Conservation (phyloP, 2,888 invertebrate genomes). For the Gastracanthus pulcherrimus region DNA sequence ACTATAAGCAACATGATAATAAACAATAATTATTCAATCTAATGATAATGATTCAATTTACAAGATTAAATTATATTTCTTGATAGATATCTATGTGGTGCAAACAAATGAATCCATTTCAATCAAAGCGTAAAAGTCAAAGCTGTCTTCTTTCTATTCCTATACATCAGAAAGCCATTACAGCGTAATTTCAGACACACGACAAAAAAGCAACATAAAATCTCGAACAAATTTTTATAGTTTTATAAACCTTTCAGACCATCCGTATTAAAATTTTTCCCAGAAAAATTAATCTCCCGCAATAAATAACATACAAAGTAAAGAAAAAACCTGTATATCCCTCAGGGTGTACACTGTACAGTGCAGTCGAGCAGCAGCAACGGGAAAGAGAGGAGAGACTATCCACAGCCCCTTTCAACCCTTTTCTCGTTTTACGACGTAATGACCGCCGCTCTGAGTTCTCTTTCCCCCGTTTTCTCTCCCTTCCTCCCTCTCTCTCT, state of each 20-base stretch:
- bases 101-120: background rate
- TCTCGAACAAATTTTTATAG: conserved; percentile 22
- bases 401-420: conserved; percentile 50
- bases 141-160: background rate
- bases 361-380: too few relatives aligned
- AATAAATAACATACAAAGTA: conserved; percentile 35
- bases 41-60: too few relatives aligned
- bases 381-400: too few relatives aligned
- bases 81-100: background rate
- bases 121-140: background rate
- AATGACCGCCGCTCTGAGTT: conserved; percentile 41
- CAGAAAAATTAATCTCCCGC: conserved; percentile 49
- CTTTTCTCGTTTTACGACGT: conserved; percentile 55
- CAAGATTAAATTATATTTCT: background rate
- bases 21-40: too few relatives aligned
- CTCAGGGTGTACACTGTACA: background rate
- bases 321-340: background rate
- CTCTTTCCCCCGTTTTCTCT: background rate
- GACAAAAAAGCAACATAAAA: conserved; percentile 1
- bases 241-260: conserved; percentile 20
- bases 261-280: conserved; percentile 38
- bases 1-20: too few relatives aligned
- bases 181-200: background rate
- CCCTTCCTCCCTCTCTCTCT: background rate
- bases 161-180: conserved; percentile 13